Base-by-base conservation (phyloP, 2,888 invertebrate genomes). In the Troglohyphantes excavatus region DNA sequence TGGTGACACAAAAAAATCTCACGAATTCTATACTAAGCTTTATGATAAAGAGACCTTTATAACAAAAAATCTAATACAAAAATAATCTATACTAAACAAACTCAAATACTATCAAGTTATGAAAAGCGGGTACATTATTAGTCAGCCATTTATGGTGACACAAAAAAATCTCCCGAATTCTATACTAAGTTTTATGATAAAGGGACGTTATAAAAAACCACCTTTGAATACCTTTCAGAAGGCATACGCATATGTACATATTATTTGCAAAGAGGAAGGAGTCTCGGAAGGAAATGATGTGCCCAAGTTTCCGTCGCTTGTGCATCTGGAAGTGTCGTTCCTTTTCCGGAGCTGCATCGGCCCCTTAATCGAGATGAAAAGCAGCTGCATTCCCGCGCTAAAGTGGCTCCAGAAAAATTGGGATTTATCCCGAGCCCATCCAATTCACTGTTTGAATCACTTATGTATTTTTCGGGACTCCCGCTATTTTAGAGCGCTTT, bases 331-430 rank as follows among this genome's bases (percentile, higher is more conserved):
- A 21, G 33, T 75, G 78, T 78, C 78, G 78, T 78, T 63, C 59
- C 39, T 78, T 78, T 78, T 43, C 65, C 65, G 78, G 63, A 76
- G 61, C 59, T 61, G 76, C 76, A 13, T 7, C 1, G 39, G 76
- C 78, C 61, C 33, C 78, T 78, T 78, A 78, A 78, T 63, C 78
- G 26, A 78, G 65, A 78, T 78, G 78, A 78, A 78, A 78, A 78
- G 65, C 78, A 65, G 78, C 39, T 23, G 78, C 43, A 65, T 78
- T 68, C 78, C 65, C 26, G 11, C 63, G 78, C 61, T 39, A 65
- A 65, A 61, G 78, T 78, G 43, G 78, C 63, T 78, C 65, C 27
- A 78, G 63, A 75, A 59, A 75, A 75, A 75, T 75, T 75, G 63
- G 63, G 78, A 78, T 78, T 78, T 78, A 63, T 78, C 29, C 43